Evolutionary conservation across 2,113 vertebrate genomes (phyloP), one percentile per base, ranked within the genome.

Genomic region (Syngnathus typhle): DNA sequence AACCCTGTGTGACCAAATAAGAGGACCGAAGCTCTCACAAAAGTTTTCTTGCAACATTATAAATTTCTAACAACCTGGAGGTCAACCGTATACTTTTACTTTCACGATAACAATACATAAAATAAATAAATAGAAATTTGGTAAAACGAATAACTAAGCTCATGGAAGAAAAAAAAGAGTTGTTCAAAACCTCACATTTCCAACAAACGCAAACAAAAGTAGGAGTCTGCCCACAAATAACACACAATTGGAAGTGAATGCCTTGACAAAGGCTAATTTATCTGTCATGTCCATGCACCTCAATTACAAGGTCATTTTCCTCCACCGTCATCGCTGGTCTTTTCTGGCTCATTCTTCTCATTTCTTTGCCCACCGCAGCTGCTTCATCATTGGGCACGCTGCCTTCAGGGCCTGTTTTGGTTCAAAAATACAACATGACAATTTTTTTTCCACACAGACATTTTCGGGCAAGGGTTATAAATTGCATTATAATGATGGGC

Each of bases 261-360:
- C 69, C 70, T 80, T 84, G 87, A 88, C 87, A 87, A 80, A 87
- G 74, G 71, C 79, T 88, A 84, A 89, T 90, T 89, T 85, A 81
- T 85, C 81, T 83, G 85, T 90, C 86, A 84, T 78, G 84, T 82
- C 54, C 63, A 32, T 68, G 72, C 77, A 81, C 87, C 70, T 84
- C 85, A 90, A 89, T 90, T 90, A 89, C 74, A 85, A 85, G 83
- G 86, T 85, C 47, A 81, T 89, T 87, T 89, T 84, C 82, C 73
- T 69, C 76, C 84, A 86, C 84, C 61, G 73, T 78, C 79, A 80
- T 84, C 85, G 81, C 88, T 89, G 67, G 16, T 73, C 73, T 82
- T 76, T 71, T 32, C 72, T 67, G 75, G 62, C 72, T 72, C 76
- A 49, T 79, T 79, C 82, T 70, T 69, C 43, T 65, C 78, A 77